Percentiles rank a stretch among this genome's conserved stretches.
Evolutionary conservation across 2,797 vertebrate genomes (phyloP).

Genomic region (Xenopus petersii): DNA sequence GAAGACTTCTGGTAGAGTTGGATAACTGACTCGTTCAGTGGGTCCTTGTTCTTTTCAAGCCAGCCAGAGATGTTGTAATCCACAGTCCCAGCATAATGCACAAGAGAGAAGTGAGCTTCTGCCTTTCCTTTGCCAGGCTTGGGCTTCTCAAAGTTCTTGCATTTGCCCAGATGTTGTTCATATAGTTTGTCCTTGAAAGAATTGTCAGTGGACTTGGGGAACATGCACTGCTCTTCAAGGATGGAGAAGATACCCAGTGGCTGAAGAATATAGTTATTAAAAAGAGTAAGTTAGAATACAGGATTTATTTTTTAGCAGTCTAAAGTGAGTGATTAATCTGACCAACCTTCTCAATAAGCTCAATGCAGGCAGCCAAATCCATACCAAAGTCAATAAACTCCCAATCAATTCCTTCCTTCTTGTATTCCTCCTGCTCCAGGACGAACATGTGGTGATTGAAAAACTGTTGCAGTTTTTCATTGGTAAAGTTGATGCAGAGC

Average conservation of each 20-base stretch:
- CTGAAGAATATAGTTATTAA: conserved; percentile 45
- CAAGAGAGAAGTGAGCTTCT: conserved; percentile 41
- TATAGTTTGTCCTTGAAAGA: conserved; percentile 7
- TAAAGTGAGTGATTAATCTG: neutral
- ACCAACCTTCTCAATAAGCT: conserved; percentile 71
- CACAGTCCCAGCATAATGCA: conserved; percentile 43
- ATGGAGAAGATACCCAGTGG: conserved; percentile 47
- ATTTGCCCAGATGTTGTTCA: conserved; percentile 3
- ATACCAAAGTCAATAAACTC: conserved; percentile 83
- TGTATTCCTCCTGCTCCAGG: conserved; percentile 82
- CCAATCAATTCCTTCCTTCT: conserved; percentile 83
- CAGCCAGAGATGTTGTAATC: conserved; percentile 56
- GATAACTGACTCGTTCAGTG: conserved; percentile 75
- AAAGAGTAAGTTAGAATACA: too few relatives aligned
- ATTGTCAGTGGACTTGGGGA: conserved; percentile 4
- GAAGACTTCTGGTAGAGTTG: conserved; percentile 78
- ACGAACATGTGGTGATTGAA: conserved; percentile 84
- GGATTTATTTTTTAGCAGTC: neutral
- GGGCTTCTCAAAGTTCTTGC: conserved; percentile 46
- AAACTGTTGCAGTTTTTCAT: conserved; percentile 77
- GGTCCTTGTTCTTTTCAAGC: conserved; percentile 85
- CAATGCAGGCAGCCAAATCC: conserved; percentile 81
- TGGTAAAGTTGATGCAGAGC: conserved; percentile 80
- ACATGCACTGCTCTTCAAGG: conserved; percentile 11
- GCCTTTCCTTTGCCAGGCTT: conserved; percentile 45